Evolutionary conservation across 2,888 invertebrate genomes (phyloP), one percentile per base, ranked within the genome.

Genomic region (Drosophila antonietae): DNA sequence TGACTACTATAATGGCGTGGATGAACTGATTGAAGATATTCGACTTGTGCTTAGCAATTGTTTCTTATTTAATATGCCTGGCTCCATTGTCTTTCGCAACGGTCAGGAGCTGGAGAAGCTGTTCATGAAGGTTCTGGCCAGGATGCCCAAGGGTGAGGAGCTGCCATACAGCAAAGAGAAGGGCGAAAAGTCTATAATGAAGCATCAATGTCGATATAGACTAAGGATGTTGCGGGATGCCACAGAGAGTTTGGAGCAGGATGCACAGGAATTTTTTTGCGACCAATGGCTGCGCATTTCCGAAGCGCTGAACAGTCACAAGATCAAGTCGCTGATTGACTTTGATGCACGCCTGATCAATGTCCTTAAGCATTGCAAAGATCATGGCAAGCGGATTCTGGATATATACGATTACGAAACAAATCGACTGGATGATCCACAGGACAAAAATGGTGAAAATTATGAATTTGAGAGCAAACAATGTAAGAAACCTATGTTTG

Each of bases 11-110:
- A 8, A 8, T 1, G 3, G n/a, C 1, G 75, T 62, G 6, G 23
- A 49, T 7, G 39, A 75, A 1, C 44, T 73, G 0, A 41, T 58
- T 0, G 15, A 28, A 5, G 76, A 73, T 33, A 2, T 73, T 1
- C 10, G 5, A 8, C 39, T 60, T 8, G 20, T 73, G 0, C 33
- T 75, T 10, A 15, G 14, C 12, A 73, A 73, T 18, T 75, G 75
- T n/a, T 60, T 20, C 4, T 47, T 12, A 6, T 73, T 75, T 10
- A 75, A 73, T 49, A 9, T 2, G 0, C 20, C 56, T 0, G 5
- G 39, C 0, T 8, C 56, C 0, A 0, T 0, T 1, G 47, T 58
- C 6, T 68, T 28, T n/a, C 12, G 35, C 2, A 1, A 39, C 1
- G 68, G 62, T 6, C 10, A 44, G 10, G 10, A 23, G 18, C 12